phyloP scores from a whole-genome alignment of 2,113 vertebrate genomes.

The Accipiter virgatus region DNA sequence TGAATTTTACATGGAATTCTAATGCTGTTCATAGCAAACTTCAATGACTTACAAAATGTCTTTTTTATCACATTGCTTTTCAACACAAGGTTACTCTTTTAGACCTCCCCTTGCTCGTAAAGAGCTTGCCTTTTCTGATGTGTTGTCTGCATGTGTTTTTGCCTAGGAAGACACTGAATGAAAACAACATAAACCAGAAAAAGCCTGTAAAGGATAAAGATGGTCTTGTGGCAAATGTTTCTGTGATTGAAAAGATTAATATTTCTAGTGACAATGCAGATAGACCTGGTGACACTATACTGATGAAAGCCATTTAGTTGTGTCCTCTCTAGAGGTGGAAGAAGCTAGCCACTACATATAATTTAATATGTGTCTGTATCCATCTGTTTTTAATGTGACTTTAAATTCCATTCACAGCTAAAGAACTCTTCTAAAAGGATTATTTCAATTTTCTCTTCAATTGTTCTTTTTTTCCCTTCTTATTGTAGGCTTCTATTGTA shows the following conservation, averaged over 20 bases:
- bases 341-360: not conserved
- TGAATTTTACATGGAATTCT: not conserved
- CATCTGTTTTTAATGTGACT: constrained; percentile 26
- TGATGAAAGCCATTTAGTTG: not conserved
- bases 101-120: not conserved
- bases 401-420: not conserved
- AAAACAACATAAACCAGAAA: not conserved
- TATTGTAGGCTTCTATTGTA: not conserved
- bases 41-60: not conserved
- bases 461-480: not conserved
- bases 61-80: not conserved
- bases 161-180: not conserved
- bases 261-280: not conserved
- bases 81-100: not conserved
- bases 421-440: not conserved
- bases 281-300: not conserved
- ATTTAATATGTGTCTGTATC: not conserved
- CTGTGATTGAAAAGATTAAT: not conserved
- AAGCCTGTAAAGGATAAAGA: not conserved
- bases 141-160: not conserved
- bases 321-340: too few species aligned
- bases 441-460: not conserved
- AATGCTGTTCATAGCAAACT: not conserved
- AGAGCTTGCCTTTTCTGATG: not conserved
- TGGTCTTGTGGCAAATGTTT: not conserved